phyloP scores from a whole-genome alignment of 35 echinoderm and acorn worm species.

The Apostichopus californicus region DNA sequence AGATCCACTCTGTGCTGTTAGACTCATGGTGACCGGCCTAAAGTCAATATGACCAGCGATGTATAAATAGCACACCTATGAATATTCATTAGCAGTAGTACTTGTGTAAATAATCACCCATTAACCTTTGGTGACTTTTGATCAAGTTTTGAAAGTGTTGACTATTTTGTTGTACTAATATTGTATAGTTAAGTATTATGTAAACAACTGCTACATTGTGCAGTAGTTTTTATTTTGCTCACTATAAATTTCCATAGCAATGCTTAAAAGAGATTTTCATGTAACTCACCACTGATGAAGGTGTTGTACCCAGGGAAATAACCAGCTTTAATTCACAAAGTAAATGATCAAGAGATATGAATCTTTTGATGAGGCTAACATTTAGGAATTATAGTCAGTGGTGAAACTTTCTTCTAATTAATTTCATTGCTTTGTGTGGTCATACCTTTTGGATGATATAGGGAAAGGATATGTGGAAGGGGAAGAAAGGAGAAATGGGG shows the following conservation, averaged over 20 bases:
- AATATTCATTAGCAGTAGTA: neutral
- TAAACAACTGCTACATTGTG: neutral
- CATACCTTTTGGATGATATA: neutral
- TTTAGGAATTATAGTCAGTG: too few species aligned
- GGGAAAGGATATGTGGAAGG: neutral
- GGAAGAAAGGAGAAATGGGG: neutral
- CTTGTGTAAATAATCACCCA: neutral
- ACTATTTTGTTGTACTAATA: neutral
- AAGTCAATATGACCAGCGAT: neutral
- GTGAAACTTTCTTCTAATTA: too few species aligned
- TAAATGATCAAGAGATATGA: too few species aligned
- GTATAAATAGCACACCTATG: conserved; percentile 1
- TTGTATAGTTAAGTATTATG: neutral
- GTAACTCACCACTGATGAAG: too few species aligned
- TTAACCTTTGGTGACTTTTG: neutral
- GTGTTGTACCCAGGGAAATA: too few species aligned
- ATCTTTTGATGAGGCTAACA: too few species aligned
- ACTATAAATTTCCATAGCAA: too few species aligned
- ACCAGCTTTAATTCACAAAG: too few species aligned
- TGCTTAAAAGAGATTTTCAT: too few species aligned
- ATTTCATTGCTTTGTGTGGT: too few species aligned
- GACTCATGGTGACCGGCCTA: conserved; percentile 7
- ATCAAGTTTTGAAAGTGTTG: neutral
- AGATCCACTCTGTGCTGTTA: conserved; percentile 11
- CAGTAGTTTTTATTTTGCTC: too few species aligned